A percentile compares a stretch with the other conserved stretches of the same genome.
These are phyloP conservation scores for Tanytarsus gracilentus DNA, from an alignment of 2,888 invertebrate genomes.

Conservation along the genomic window DNA sequence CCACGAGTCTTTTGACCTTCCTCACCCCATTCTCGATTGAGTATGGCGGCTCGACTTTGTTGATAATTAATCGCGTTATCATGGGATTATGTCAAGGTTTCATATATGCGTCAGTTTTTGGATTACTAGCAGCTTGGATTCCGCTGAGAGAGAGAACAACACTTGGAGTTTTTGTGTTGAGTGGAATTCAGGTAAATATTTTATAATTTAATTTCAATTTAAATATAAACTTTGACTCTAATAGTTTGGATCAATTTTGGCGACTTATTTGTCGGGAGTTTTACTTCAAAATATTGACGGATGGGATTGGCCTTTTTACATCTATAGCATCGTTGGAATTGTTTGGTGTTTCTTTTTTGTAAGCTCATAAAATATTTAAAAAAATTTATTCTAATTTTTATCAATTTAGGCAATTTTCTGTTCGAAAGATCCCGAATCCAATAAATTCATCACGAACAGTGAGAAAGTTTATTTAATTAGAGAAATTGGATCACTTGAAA, in stretches of 20 bases:
- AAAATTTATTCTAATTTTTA: not conserved
- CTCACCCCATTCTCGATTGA: slow-evolving; percentile 13
- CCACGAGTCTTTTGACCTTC: slow-evolving; percentile 22
- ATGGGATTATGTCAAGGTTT: slow-evolving; percentile 61
- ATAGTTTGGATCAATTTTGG: slow-evolving; percentile 48
- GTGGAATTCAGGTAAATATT: slow-evolving; percentile 21
- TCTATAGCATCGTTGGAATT: slow-evolving; percentile 47
- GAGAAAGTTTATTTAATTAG: slow-evolving; percentile 35
- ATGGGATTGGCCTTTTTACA: slow-evolving; percentile 51
- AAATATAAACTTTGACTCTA: not conserved
- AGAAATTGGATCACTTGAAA: slow-evolving; percentile 44
- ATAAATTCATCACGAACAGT: slow-evolving; percentile 40
- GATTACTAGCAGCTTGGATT: slow-evolving; percentile 21
- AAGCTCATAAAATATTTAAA: slow-evolving; percentile 14
- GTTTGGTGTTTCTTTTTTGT: slow-evolving; percentile 43
- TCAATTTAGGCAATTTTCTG: slow-evolving; percentile 33
- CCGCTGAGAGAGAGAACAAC: slow-evolving; percentile 34
- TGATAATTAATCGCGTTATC: slow-evolving; percentile 56
- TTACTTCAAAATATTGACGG: slow-evolving; percentile 44
- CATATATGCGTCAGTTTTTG: slow-evolving; percentile 22
- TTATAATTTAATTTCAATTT: not conserved
- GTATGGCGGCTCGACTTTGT: slow-evolving; percentile 47
- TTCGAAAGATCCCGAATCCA: slow-evolving; percentile 40
- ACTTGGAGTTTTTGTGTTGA: slow-evolving; percentile 13
- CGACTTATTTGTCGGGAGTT: slow-evolving; percentile 45